Evolutionary conservation across 37 sponge, comb jelly and placozoan genomes (phyloP).

Genomic region (Trichoplax adhaerens): DNA sequence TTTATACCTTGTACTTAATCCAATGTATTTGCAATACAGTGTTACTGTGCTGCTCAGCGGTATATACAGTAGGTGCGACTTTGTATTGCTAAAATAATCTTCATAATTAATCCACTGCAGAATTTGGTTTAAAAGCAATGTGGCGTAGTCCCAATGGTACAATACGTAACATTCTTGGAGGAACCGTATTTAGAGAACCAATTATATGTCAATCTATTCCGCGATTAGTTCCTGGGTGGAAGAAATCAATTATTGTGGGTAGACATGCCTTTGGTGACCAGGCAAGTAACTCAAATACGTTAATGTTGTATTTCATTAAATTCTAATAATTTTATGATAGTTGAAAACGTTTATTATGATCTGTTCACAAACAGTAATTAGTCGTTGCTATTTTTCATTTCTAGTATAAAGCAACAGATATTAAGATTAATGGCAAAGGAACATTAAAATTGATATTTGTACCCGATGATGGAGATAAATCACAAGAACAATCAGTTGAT

Average conservation of each 20-base stretch:
- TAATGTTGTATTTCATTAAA: too few relatives aligned
- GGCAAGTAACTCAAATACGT: background rate
- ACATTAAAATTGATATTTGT: conserved; percentile 7
- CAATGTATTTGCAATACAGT: too few relatives aligned
- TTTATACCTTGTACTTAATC: too few relatives aligned
- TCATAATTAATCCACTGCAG: background rate
- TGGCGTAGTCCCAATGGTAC: conserved; percentile 32
- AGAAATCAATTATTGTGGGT: conserved; percentile 24
- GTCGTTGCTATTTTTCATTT: background rate
- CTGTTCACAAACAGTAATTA: background rate
- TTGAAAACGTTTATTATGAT: too few relatives aligned
- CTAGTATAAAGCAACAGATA: conserved; percentile 8
- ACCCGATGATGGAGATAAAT: background rate
- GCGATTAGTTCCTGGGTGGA: conserved; percentile 20
- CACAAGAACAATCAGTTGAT: background rate
- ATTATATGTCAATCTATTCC: conserved; percentile 20
- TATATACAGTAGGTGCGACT: too few relatives aligned
- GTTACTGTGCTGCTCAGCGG: too few relatives aligned
- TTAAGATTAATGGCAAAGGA: background rate
- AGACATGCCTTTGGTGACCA: conserved; percentile 28
- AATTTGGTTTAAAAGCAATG: conserved; percentile 34
- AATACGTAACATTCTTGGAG: conserved; percentile 31
- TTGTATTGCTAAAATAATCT: too few relatives aligned
- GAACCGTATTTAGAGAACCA: conserved; percentile 32
- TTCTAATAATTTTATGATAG: too few relatives aligned